Conservation (phyloP, 2,888 invertebrate species). For the Synanthedon vespiformis region DNA sequence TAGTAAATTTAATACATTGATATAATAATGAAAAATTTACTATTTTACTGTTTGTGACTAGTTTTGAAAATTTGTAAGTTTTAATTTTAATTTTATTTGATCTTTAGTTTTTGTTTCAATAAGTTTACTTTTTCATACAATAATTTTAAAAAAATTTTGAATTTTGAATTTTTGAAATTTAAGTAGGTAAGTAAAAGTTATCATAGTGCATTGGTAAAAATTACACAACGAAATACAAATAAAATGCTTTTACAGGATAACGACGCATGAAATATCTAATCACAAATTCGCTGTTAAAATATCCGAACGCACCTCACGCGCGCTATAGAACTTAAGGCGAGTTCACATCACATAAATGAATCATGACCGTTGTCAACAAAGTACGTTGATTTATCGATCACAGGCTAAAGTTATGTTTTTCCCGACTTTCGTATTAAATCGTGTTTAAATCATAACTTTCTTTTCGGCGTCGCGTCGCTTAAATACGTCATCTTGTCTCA, state of each 20-base stretch:
- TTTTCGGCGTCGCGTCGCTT: not conserved
- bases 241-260: not conserved
- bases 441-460: not conserved
- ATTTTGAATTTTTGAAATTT: no score
- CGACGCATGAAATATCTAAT: not conserved
- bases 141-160: no score
- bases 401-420: not conserved
- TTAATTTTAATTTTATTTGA: no score
- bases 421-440: not conserved
- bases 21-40: no score
- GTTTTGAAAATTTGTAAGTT: no score
- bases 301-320: not conserved
- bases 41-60: no score
- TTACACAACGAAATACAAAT: no score
- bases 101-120: no score
- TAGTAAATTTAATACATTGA: no score
- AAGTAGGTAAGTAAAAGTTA: no score
- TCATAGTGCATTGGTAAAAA: no score
- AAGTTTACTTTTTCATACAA: no score
- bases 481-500: conserved; percentile 26
- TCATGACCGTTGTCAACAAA: conserved; percentile 13
- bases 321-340: conserved; percentile 4
- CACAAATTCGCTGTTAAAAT: conserved; percentile 1
- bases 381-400: not conserved
- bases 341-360: conserved; percentile 10